Evolutionary conservation across 1,140 invertebrate genomes (phyloP).

Genomic region (Drosophila ananassae): DNA sequence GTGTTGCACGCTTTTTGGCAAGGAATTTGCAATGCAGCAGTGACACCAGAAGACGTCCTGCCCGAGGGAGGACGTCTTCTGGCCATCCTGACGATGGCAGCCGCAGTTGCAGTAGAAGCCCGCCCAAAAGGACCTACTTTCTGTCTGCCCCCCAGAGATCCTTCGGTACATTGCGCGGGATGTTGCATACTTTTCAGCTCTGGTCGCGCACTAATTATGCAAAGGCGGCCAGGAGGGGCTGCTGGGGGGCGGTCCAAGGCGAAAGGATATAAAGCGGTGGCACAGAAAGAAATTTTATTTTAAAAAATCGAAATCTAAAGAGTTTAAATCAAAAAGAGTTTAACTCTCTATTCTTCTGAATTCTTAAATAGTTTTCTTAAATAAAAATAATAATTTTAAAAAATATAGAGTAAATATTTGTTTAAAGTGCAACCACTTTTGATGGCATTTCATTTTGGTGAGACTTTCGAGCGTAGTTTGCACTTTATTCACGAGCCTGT

Average conservation of each 20-base stretch:
- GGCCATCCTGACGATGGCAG: neutral
- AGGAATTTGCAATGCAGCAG: conserved; percentile 18
- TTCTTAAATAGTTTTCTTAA: neutral
- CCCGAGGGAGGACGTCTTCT: too few relatives aligned
- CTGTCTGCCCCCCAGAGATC: neutral
- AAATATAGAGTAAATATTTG: neutral
- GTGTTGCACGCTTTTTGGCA: conserved; percentile 4
- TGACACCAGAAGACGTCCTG: neutral
- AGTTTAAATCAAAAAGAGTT: too few relatives aligned
- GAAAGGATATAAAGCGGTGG: neutral
- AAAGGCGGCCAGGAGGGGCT: conserved; percentile 8
- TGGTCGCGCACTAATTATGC: conserved; percentile 29
- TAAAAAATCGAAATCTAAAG: neutral
- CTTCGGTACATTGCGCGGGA: neutral
- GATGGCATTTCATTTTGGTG: conserved; percentile 40
- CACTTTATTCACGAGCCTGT: conserved; percentile 38
- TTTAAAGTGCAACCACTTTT: conserved; percentile 11
- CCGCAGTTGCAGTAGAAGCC: conserved; percentile 5
- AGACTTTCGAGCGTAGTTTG: conserved; percentile 44
- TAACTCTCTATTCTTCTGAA: too few relatives aligned
- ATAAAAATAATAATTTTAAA: neutral
- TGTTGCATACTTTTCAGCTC: conserved; percentile 24
- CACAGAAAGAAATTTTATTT: neutral
- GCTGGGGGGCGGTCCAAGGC: too few relatives aligned
- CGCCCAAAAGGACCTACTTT: neutral